Conservation (phyloP, 35 echinoderm and acorn worm species). For the Nesometra sesokonis region DNA sequence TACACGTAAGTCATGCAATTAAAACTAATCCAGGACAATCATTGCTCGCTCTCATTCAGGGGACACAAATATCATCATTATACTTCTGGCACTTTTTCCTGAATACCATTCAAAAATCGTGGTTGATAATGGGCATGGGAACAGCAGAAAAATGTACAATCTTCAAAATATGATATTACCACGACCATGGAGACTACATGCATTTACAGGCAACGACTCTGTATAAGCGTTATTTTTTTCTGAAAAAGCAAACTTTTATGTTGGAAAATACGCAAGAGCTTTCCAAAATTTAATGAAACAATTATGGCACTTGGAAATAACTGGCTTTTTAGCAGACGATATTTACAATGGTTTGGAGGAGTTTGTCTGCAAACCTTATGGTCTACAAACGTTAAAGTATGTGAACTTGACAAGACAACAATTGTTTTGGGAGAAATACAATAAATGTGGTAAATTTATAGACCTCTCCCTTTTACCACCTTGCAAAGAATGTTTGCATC, state of each 20-base stretch:
- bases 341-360: not conserved
- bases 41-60: not conserved
- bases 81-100: not conserved
- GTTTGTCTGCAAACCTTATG: not conserved
- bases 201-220: not conserved
- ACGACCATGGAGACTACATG: not conserved
- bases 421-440: not conserved
- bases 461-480: not conserved
- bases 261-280: not conserved
- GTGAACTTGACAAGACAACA: not conserved
- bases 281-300: not conserved
- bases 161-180: not conserved
- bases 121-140: not conserved
- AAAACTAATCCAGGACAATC: not conserved
- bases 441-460: not conserved
- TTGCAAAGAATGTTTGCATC: not conserved
- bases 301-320: not conserved
- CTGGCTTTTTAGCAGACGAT: not conserved
- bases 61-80: not conserved
- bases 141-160: not conserved
- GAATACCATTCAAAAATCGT: not conserved
- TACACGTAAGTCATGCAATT: not conserved
- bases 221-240: not conserved
- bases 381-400: not conserved
- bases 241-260: not conserved